Base-by-base conservation (phyloP, 2,113 vertebrate genomes). In the Danionella cerebrum region DNA sequence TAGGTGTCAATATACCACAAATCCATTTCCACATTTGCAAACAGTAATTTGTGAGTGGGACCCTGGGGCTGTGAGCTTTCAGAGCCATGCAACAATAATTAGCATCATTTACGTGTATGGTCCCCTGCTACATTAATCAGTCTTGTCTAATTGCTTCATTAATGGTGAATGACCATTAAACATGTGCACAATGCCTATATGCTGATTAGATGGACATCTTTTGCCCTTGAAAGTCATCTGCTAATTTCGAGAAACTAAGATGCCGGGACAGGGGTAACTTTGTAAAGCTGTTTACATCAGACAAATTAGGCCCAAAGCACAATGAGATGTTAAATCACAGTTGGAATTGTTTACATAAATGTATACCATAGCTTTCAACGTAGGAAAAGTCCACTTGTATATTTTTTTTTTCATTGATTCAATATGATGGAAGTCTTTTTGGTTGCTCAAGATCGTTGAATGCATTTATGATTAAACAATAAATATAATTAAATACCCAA, bases 81-180 rank as follows among this genome's bases (percentile, higher is more conserved):
- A 47, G 31, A 33, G 60, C n/a, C 39, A 38, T 44, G 27, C 75
- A 55, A 44, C 36, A 35, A 14, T 70, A 76, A 76, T 73, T 68
- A 76, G 3, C 39, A 7, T 16, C 12, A 45, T 73, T 54, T 24
- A 68, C 65, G 72, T 74, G 48, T 39, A 38, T 9, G 53, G 58
- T 73, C 39, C 60, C 63, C 42, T 5, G 29, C 67, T 59, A 51
- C 42, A 65, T 74, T 73, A 71, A 78, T 83, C 65, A 72, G 13
- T 73, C 73, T 77, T 25, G n/a, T 71, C 41, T 75, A 66, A 76
- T 75, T 64, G 44, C 65, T 60, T 39, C 62, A 51, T 41, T 80
- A 79, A 75, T 76, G 62, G 69, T 72, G 50, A 74, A 6, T 18
- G 48, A 36, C 59, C 52, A 69, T 81, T 78, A 66, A 50, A 52